These are phyloP conservation scores for Eciton burchellii DNA, from an alignment of 1,140 invertebrate species.

Conservation along the genomic window DNA sequence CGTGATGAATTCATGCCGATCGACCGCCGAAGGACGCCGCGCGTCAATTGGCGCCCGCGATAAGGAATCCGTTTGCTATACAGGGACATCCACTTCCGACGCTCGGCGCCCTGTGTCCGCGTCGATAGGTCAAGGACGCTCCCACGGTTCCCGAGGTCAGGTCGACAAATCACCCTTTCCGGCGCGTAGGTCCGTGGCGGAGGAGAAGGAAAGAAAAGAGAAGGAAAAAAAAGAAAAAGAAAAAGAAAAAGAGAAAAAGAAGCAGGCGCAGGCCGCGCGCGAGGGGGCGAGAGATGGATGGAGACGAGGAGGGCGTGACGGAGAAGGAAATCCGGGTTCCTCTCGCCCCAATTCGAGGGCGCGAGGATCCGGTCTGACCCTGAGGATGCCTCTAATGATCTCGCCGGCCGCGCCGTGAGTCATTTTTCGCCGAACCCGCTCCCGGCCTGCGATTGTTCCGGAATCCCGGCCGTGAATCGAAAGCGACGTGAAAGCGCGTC, in stretches of 20 bases:
- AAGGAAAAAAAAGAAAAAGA: too few species aligned
- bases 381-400: neutral
- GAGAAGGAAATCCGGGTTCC: slow-evolving; percentile 40
- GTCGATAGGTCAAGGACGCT: slow-evolving; percentile 85
- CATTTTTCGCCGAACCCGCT: too few species aligned
- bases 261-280: slow-evolving; percentile 27
- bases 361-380: neutral
- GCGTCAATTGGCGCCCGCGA: slow-evolving; percentile 36
- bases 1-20: slow-evolving; percentile 47
- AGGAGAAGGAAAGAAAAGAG: too few species aligned
- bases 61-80: slow-evolving; percentile 33
- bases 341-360: slow-evolving; percentile 35
- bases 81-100: slow-evolving; percentile 65
- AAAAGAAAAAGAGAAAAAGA: too few species aligned
- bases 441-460: too few species aligned
- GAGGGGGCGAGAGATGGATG: slow-evolving; percentile 49
- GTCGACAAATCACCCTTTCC: slow-evolving; percentile 85
- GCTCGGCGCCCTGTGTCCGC: slow-evolving; percentile 74
- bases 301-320: slow-evolving; percentile 29
- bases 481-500: neutral
- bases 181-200: slow-evolving; percentile 68
- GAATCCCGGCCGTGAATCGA: neutral
- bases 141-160: slow-evolving; percentile 83
- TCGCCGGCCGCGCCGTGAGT: neutral
- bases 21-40: slow-evolving; percentile 34